Percentiles rank a stretch among this genome's conserved stretches.
These are phyloP conservation scores for Strigops habroptila DNA, from an alignment of 2,113 vertebrate species.

Conservation along the genomic window DNA sequence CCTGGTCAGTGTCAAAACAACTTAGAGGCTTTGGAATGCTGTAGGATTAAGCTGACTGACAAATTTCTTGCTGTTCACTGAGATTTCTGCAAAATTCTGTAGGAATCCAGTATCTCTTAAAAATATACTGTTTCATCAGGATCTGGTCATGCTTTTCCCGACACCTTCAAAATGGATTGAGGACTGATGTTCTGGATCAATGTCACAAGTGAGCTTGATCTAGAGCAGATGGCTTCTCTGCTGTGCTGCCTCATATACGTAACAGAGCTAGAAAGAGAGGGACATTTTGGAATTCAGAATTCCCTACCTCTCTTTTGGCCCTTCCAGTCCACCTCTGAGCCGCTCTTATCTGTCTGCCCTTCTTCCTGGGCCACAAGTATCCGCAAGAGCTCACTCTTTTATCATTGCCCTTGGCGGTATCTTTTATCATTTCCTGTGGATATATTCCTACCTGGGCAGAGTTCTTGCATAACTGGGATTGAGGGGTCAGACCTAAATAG, in stretches of 20 bases:
- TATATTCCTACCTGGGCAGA: background rate
- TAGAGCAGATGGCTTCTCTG: background rate
- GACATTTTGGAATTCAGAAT: background rate
- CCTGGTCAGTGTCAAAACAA: background rate
- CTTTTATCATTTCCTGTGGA: background rate
- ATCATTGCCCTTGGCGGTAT: background rate
- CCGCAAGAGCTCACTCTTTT: background rate
- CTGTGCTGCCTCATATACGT: accelerated
- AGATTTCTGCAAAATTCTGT: background rate
- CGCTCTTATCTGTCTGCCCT: background rate
- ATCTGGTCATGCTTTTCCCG: background rate
- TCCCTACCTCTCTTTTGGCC: background rate
- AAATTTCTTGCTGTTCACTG: background rate
- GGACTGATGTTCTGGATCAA: background rate
- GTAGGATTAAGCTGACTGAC: background rate
- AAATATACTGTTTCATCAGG: background rate
- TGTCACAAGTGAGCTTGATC: background rate
- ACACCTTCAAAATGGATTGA: background rate
- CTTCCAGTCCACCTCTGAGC: background rate
- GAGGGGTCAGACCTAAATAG: background rate
- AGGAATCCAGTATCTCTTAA: background rate
- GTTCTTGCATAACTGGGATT: background rate
- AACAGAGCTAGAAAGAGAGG: background rate
- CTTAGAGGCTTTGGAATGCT: background rate
- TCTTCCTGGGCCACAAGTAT: background rate